Base-by-base conservation (phyloP, 2,888 invertebrate species). In the Drosophila siamana region DNA sequence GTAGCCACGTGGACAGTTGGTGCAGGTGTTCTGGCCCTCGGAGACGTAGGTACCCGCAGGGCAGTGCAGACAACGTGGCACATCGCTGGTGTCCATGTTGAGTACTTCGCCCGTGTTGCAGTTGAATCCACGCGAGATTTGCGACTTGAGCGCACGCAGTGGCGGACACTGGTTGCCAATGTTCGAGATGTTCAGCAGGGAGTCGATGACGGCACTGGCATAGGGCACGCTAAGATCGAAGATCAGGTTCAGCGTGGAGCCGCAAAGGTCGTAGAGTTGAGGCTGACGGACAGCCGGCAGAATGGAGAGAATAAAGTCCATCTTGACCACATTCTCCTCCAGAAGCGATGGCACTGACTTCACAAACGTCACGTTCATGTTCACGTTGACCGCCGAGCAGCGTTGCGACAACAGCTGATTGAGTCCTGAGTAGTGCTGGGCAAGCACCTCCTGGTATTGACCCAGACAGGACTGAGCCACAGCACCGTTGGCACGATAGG, bases 21-120 rank as follows among this genome's bases (percentile, higher is more conserved):
- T 96, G 92, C 99, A 99, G 64, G 95, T 94, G 89, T 97, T 96
- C 93, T 98, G 97, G 85, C 97, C 97, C 81, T 96, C 96, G 16
- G 96, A 96, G 41, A 98, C 97, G 89, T 95, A 98, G 0, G 98
- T 98, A 86, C 99, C 99, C 79, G 98, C 98, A 6, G 99, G 99
- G 91, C 99, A 99, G 90, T 99, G 97, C 70, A 98, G 94, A 93
- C 98, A 98, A 93, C 98, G 94, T 19, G 98, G 97, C 48, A 98
- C 97, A 90, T 97, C 97, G 81, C 96, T 97, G 0, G 97, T 96
- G 80, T 97, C 97, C 95, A 97, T 97, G 89, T 98, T 97, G 4
- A 99, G 93, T 7, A 98, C 98, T 93, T 98, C 98, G 2, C 98
- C 98, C 55, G 97, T 95, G 83, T 96, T 97, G 87, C 98, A 99